Percentiles rank a stretch among this genome's conserved stretches.
phyloP scores from a whole-genome alignment of 2,888 invertebrate species.

The Cerceris rybyensis region DNA sequence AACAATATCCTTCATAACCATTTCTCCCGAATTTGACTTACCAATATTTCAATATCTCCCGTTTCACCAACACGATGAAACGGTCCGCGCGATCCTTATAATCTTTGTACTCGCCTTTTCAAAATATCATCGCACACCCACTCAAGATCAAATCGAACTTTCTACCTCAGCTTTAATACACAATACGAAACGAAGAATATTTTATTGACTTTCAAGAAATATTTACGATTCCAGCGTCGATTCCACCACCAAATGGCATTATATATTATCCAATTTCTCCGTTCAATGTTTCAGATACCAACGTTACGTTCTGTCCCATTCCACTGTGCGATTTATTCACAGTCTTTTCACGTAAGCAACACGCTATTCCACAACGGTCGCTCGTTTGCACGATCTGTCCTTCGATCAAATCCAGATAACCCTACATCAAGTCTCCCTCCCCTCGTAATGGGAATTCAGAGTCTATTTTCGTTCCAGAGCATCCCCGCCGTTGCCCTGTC shows the following conservation, averaged over 20 bases:
- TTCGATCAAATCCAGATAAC: constrained; percentile 53
- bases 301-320: constrained; percentile 32
- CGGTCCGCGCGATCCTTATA: no score
- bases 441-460: constrained; percentile 33
- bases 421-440: constrained; percentile 38
- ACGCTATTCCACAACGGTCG: constrained; percentile 28
- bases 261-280: constrained; percentile 44
- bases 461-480: constrained; percentile 17
- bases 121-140: neutral
- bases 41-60: no score
- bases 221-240: constrained; percentile 28
- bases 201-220: constrained; percentile 35
- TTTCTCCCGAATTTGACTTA: no score
- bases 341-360: constrained; percentile 48
- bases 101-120: neutral
- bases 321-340: constrained; percentile 37
- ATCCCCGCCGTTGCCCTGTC: constrained; percentile 18
- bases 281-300: constrained; percentile 26
- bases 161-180: neutral
- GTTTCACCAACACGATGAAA: no score
- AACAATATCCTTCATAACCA: no score
- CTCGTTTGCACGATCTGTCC: constrained; percentile 45
- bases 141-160: neutral
- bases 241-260: constrained; percentile 34
- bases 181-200: neutral